Conservation (phyloP, 1,140 invertebrate genomes). For the Cardiocondyla obscurior region DNA sequence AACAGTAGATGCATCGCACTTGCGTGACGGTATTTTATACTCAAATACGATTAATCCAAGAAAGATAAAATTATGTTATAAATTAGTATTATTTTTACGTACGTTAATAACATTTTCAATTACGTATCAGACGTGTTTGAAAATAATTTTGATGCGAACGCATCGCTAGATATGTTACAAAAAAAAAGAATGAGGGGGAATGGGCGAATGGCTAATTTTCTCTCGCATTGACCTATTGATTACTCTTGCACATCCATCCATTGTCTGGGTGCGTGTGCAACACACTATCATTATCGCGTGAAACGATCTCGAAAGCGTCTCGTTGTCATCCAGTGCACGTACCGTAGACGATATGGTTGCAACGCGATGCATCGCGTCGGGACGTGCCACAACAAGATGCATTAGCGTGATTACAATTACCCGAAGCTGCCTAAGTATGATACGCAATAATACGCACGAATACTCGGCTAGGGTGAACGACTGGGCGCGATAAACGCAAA, state of each 20-base stretch:
- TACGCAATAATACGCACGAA: slow-evolving; percentile 28
- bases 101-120: background rate
- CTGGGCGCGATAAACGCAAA: slow-evolving; percentile 10
- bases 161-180: slow-evolving; percentile 34
- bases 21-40: background rate
- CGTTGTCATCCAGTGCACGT: slow-evolving; percentile 43
- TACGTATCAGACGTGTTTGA: slow-evolving; percentile 11
- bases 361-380: slow-evolving; percentile 16
- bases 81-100: background rate
- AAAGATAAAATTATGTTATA: background rate
- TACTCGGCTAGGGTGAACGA: slow-evolving; percentile 25
- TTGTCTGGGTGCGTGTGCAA: slow-evolving; percentile 38
- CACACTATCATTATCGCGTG: slow-evolving; percentile 55
- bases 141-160: slow-evolving; percentile 16
- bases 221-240: slow-evolving; percentile 54
- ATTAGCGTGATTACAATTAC: slow-evolving; percentile 75
- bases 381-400: slow-evolving; percentile 56
- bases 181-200: slow-evolving; percentile 12
- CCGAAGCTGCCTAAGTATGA: slow-evolving; percentile 62
- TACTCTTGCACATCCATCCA: slow-evolving; percentile 48
- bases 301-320: slow-evolving; percentile 62
- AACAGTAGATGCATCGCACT: background rate
- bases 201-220: slow-evolving; percentile 33
- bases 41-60: slow-evolving; percentile 12
- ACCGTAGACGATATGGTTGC: slow-evolving; percentile 42